Evolutionary conservation across 2,797 vertebrate species (phyloP).

Genomic region (Loriculus beryllinus): DNA sequence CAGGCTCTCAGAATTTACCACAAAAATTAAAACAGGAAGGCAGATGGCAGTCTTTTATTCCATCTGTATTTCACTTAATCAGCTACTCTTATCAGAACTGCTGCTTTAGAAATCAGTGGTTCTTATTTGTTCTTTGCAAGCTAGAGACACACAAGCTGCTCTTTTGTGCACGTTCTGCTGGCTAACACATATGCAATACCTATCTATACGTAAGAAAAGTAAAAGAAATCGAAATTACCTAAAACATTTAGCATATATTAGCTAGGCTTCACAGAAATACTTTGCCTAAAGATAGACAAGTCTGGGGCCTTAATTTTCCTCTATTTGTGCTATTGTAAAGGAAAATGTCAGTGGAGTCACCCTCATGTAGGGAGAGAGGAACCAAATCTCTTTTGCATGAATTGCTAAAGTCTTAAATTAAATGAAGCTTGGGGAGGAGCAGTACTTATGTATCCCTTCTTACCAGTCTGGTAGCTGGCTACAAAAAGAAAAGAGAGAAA

Average conservation of each 20-base stretch:
- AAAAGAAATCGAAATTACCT: not conserved
- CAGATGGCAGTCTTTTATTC: conserved; percentile 50
- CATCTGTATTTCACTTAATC: conserved; percentile 39
- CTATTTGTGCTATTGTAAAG: not conserved
- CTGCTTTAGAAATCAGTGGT: not conserved
- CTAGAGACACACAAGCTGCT: not conserved
- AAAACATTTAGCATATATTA: not conserved
- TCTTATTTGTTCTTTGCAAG: not conserved
- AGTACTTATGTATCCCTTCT: not conserved
- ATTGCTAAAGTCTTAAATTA: conserved; percentile 7
- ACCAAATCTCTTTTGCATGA: not conserved
- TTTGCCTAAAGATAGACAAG: not conserved
- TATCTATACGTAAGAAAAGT: not conserved
- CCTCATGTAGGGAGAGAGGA: not conserved
- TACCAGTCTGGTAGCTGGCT: not conserved
- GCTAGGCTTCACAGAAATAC: not conserved
- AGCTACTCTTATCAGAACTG: conserved; percentile 20
- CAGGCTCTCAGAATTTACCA: not conserved
- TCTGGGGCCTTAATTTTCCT: not conserved
- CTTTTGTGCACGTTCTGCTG: not conserved
- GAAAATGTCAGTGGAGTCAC: not conserved
- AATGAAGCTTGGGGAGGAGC: not conserved
- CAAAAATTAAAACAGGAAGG: conserved; percentile 54
- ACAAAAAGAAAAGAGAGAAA: not conserved
- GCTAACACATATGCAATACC: not conserved